These are phyloP conservation scores for Aricia agestis DNA, from an alignment of 1,140 invertebrate species.

Conservation along the genomic window DNA sequence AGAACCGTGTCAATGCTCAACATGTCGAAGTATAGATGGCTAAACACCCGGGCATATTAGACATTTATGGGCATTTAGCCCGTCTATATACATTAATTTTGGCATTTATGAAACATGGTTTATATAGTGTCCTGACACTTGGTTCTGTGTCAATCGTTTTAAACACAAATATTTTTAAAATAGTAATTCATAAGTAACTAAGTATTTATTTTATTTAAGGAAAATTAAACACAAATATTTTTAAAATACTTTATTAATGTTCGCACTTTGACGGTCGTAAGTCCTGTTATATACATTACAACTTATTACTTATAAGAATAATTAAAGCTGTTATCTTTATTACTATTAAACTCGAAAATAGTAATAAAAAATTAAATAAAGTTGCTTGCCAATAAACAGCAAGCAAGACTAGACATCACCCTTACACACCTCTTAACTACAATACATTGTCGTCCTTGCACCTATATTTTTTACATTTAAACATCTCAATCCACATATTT, in stretches of 20 bases:
- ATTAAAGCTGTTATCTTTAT: not conserved
- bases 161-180: too few relatives aligned
- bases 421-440: not conserved
- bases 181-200: too few relatives aligned
- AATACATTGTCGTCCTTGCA: not conserved
- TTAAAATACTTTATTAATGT: not conserved
- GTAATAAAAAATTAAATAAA: constrained; percentile 5
- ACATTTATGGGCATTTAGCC: too few relatives aligned
- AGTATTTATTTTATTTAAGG: too few relatives aligned
- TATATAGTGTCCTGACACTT: too few relatives aligned
- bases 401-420: not conserved
- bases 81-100: too few relatives aligned
- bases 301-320: not conserved
- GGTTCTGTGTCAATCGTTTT: too few relatives aligned
- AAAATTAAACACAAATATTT: not conserved
- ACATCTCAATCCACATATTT: not conserved
- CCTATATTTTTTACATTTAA: not conserved
- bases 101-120: too few relatives aligned
- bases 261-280: constrained; percentile 3
- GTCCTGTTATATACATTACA: not conserved
- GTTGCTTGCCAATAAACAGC: not conserved
- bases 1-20: too few relatives aligned
- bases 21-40: too few relatives aligned
- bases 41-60: too few relatives aligned
- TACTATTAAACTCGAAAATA: not conserved